These are phyloP conservation scores for Potamarius usumacintae DNA, from an alignment of 2,113 vertebrate genomes.

Conservation along the genomic window DNA sequence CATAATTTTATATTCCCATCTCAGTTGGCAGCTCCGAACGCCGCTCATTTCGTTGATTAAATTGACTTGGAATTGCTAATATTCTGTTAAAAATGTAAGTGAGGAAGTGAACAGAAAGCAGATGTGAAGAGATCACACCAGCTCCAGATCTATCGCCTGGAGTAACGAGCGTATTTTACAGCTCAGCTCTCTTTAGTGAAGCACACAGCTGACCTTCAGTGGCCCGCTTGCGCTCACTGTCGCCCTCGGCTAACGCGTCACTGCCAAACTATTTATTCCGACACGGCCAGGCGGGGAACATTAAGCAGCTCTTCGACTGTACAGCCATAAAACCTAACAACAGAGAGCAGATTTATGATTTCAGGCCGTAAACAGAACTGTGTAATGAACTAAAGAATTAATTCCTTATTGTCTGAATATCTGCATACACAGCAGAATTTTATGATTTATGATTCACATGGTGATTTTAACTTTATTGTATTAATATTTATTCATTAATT, in stretches of 20 bases:
- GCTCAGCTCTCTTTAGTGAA: neutral
- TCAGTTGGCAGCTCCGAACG: constrained; percentile 60
- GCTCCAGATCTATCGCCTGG: constrained; percentile 24
- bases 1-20: constrained; percentile 71
- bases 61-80: constrained; percentile 66
- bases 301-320: neutral
- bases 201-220: constrained; percentile 15
- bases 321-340: neutral
- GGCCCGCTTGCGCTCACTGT: neutral
- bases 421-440: neutral
- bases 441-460: neutral
- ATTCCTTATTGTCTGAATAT: neutral
- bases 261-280: constrained; percentile 14
- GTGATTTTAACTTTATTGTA: neutral
- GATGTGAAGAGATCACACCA: constrained; percentile 52
- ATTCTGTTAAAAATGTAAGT: constrained; percentile 61
- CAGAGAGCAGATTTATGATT: neutral
- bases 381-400: neutral
- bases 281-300: neutral
- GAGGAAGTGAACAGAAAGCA: constrained; percentile 60
- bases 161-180: constrained; percentile 28
- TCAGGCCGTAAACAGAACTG: neutral
- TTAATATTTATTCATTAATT: neutral
- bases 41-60: constrained; percentile 68
- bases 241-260: neutral